Base-by-base conservation (phyloP, 2,113 vertebrate genomes). In the Poicephalus meyeri region DNA sequence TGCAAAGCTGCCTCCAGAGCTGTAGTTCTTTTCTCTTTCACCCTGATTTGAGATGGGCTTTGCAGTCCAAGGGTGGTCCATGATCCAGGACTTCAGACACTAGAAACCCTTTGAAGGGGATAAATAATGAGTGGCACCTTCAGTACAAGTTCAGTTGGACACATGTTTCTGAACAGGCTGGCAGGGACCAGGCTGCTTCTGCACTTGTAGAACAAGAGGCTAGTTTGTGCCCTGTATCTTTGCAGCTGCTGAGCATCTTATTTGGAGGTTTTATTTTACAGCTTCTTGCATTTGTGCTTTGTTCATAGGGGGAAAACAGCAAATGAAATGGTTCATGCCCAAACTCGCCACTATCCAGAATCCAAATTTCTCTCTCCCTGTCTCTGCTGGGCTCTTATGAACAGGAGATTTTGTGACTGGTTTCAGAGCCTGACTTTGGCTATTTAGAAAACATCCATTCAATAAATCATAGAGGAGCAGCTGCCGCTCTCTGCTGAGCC, bases 391-490 rank as follows among this genome's bases (percentile, higher is more conserved):
- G 44, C 50, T 65, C 29, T 33, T 80, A 28, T 37, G 56, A 91
- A 39, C 2, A 33, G 80, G 65, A 77, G 69, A 37, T 70, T 93
- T 65, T 23, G 49, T 70, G 87, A 13, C 53, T 73, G 89, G 87
- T 28, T 93, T 84, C 93, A 81, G 89, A 80, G 73, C 64, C 55
- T 1, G 16, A 28, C 23, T 92, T 56, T 2, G 18, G 89, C 89
- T 80, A 14, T 80, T 86, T 94, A 88, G 89, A 72, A 87, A 94
- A 47, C 74, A 91, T 89, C 68, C 73, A 39, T 85, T 85, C 87
- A 42, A 56, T 93, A 93, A 96, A 96, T 94, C 90, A 83, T 71
- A 55, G 68, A 79, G 90, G 90, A 95, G 94, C 94, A 95, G 96
- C 95, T 96, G 95, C 88, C 16, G 33, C 72, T 95, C 94, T 88